Percentiles rank a stretch among this genome's conserved stretches.
These are phyloP conservation scores for Lethenteron reissneri DNA, from an alignment of 2,113 vertebrate species.

Conservation along the genomic window DNA sequence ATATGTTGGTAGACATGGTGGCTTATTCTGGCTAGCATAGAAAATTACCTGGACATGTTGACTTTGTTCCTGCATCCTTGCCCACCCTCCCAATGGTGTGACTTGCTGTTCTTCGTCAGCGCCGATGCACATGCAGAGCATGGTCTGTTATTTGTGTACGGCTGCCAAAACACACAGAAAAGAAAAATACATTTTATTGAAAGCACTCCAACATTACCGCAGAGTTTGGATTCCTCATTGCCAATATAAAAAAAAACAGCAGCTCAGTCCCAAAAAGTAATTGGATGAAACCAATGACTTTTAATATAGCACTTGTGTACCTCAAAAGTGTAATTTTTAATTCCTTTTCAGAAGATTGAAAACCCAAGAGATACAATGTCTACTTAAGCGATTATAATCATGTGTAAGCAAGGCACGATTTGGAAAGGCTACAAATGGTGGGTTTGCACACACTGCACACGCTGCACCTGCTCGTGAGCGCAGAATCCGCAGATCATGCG, in stretches of 20 bases:
- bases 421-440: too few relatives aligned
- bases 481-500: slow-evolving; percentile 43
- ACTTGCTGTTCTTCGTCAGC: slow-evolving; percentile 26
- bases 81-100: slow-evolving; percentile 41
- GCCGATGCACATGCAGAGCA: slow-evolving; percentile 30
- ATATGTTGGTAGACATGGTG: too few relatives aligned
- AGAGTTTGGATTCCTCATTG: too few relatives aligned
- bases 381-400: neutral
- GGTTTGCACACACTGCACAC: too few relatives aligned
- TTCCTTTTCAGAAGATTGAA: too few relatives aligned
- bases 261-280: neutral
- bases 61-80: slow-evolving; percentile 33
- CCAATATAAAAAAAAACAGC: neutral
- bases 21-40: neutral
- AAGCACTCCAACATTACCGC: too few relatives aligned
- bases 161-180: slow-evolving; percentile 15
- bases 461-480: slow-evolving; percentile 35
- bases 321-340: too few relatives aligned
- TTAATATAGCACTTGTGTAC: too few relatives aligned
- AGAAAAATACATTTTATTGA: neutral
- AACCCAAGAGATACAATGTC: neutral
- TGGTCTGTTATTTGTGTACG: slow-evolving; percentile 26
- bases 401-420: too few relatives aligned
- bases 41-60: slow-evolving; percentile 32
- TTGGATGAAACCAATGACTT: too few relatives aligned